Evolutionary conservation across 2,113 vertebrate genomes (phyloP), one percentile per base, ranked within the genome.

Genomic region (Saguinus midas): DNA sequence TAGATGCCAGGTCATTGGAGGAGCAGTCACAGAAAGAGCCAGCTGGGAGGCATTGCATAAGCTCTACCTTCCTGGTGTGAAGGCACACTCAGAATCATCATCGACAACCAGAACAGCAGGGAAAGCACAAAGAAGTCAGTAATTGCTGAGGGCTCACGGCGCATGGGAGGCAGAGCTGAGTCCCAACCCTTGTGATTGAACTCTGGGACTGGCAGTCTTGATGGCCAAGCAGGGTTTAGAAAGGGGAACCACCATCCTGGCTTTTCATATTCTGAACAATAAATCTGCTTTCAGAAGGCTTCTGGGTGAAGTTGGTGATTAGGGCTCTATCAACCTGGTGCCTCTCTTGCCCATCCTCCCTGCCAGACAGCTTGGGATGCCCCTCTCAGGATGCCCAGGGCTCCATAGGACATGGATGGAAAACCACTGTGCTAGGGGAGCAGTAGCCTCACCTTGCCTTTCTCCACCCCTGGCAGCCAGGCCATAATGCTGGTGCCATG

Each of bases 41-140:
- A 13, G 40, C 3, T 0, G 0, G 23, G 58, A 17, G 13, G 8
- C 3, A 20, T 40, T 1, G 3, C 25, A 25, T 0, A 20, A 18
- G 13, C 1, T 27, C 72, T 4, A 3, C 37, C 64, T 64, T 57
- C 55, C 68, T 5, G 37, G 37, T 0, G 5, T 0, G 17, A 37
- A 58, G 10, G 57, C 27, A 3, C 11, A 5, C 52, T 64, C 45
- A 21, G 64, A 57, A 57, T 29, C 25, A 6, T 9, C 10, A 2
- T 8, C 45, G 8, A 3, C 43, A 11, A 18, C 8, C 27, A 66
- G 23, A 35, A 32, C 2, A 17, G 50, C 10, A 14, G 43, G 43
- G 9, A 87, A 0, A 37, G 64, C n/a, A n/a, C 11, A 14, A 23
- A 90, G 70, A 66, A 40, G 11, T 66, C 8, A 37, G 45, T 52